Base-by-base conservation (phyloP, 1,140 invertebrate species). In the Pomacea maculata region DNA sequence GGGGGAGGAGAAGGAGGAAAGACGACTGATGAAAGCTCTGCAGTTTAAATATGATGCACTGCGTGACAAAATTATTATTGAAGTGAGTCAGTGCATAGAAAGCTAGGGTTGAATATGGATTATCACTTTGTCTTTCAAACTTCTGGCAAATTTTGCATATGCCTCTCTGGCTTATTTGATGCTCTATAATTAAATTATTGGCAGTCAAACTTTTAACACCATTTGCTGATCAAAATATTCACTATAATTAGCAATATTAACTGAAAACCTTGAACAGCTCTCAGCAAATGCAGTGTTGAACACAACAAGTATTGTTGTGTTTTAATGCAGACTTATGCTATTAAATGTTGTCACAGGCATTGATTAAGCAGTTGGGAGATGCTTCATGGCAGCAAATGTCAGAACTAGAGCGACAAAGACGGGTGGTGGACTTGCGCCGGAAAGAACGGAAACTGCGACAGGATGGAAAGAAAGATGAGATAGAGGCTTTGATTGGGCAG, bases 11-110 rank as follows among this genome's bases (percentile, higher is more conserved):
- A 83, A 83, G 21, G 80, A 84, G 64, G 82, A 88, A 63, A 80
- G 75, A 63, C 61, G 81, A 67, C 72, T 90, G 45, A 65, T 89
- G 21, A 81, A 87, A 71, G 89, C 86, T 25, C 74, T 90, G 19
- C 86, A 89, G 71, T 83, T 88, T 80, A 90, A 90, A 75, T 90
- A 90, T 83, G 88, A 89, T 82, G 85, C 86, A 25, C 73, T 90
- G 73, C 86, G 82, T 75, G 89, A 88, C 67, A 90, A 90, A 82
- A 82, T 90, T 14, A 78, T 90, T 45, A 81, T 86, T 63, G 88
- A 88, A 75, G 88, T 89, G 78, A 82, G 82, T 82, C 21, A 64
- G 64, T 52, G 55, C 14, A 45, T 29, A 45, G 57, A 61, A 61
- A 61, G 57, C 57, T 61, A 61, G 1, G 3, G 9, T 61, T 61